Evolutionary conservation across 1,140 invertebrate species (phyloP).

Genomic region (Aphelinus certus): DNA sequence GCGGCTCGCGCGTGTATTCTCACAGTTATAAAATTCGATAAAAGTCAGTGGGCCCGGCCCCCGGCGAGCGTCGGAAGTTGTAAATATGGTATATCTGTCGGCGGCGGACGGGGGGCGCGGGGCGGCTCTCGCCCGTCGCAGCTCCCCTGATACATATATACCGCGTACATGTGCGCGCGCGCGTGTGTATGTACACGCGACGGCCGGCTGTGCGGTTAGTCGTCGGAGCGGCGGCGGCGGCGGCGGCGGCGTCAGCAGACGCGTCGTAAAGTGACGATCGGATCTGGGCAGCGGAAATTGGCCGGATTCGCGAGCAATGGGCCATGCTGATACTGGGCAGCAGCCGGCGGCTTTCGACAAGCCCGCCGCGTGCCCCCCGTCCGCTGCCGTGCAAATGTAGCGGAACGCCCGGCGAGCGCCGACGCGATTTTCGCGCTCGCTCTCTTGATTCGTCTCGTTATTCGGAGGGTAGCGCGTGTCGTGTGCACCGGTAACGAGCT

Average conservation of each 20-base stretch:
- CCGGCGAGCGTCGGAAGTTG: conserved; percentile 28
- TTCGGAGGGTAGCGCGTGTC: neutral
- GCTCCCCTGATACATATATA: neutral
- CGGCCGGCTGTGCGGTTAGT: conserved; percentile 9
- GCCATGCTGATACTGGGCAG: conserved; percentile 60
- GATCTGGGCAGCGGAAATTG: conserved; percentile 65
- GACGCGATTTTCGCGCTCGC: conserved; percentile 15
- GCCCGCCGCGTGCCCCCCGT: neutral
- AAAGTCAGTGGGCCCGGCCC: conserved; percentile 21
- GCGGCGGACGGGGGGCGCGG: neutral
- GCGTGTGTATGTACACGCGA: too few relatives aligned
- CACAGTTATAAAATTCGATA: conserved; percentile 39
- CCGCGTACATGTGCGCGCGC: too few relatives aligned
- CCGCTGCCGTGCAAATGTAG: conserved; percentile 28
- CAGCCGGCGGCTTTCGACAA: conserved; percentile 34
- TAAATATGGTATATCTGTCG: conserved; percentile 25
- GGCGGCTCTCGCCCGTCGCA: neutral
- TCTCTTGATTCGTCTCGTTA: conserved; percentile 18
- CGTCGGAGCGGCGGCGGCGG: neutral
- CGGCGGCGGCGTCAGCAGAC: conserved; percentile 5
- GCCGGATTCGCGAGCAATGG: conserved; percentile 65
- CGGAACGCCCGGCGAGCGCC: conserved; percentile 21
- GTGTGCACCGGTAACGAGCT: conserved; percentile 24
- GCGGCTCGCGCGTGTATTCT: neutral
- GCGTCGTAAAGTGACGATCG: conserved; percentile 67